A percentile compares a stretch with the other conserved stretches of the same genome.
phyloP scores from a whole-genome alignment of 2,113 vertebrate genomes.

The Marcusenius ussheri region DNA sequence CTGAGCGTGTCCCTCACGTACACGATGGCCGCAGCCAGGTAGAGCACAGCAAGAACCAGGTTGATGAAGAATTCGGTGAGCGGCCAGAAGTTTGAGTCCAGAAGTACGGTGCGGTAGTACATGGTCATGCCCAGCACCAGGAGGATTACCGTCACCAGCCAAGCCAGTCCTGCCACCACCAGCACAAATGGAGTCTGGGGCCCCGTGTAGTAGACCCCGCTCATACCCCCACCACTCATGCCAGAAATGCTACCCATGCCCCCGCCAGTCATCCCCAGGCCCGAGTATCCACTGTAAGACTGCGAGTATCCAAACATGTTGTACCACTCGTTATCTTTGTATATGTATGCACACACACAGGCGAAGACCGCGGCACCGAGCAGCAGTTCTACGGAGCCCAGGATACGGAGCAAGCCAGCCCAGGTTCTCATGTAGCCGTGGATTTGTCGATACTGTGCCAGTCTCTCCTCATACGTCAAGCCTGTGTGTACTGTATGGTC shows the following conservation, averaged over 20 bases:
- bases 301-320: constrained; percentile 83
- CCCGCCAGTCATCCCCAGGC: constrained; percentile 14
- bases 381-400: constrained; percentile 78
- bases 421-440: constrained; percentile 96
- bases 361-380: constrained; percentile 86
- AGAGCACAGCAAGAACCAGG: constrained; percentile 75
- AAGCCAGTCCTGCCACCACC: constrained; percentile 79
- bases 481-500: constrained; percentile 56
- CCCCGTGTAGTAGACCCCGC: constrained; percentile 72
- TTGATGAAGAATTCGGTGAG: constrained; percentile 88
- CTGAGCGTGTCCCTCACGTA: constrained; percentile 84
- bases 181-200: constrained; percentile 87
- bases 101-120: constrained; percentile 91
- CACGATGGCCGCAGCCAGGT: constrained; percentile 78
- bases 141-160: constrained; percentile 79
- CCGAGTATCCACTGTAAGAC: constrained; percentile 43
- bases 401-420: constrained; percentile 84
- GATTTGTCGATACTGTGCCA: constrained; percentile 73
- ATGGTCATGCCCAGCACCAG: constrained; percentile 96
- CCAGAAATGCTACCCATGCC: not conserved
- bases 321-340: constrained; percentile 96
- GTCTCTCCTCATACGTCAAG: constrained; percentile 74
- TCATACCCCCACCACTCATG: constrained; percentile 20
- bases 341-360: constrained; percentile 87
- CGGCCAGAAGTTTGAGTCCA: constrained; percentile 93